Evolutionary conservation across 2,113 vertebrate species (phyloP).

Genomic region (Aegotheles bennettii): DNA sequence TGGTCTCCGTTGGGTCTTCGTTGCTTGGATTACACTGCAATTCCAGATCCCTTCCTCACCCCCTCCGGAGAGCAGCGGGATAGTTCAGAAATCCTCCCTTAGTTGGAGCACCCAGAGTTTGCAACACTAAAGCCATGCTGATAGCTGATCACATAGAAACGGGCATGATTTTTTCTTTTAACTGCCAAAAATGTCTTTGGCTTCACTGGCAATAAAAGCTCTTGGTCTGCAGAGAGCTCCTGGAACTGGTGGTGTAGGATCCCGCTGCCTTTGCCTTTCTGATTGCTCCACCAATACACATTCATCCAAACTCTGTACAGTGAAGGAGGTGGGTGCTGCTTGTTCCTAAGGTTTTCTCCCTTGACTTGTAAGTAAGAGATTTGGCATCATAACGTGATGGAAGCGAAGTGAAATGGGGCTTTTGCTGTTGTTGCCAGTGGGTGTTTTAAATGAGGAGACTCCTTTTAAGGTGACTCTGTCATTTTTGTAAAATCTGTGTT

Average conservation of each 20-base stretch:
- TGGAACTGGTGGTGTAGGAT: background rate
- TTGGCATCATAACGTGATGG: rapidly evolving
- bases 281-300: rapidly evolving
- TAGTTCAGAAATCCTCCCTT: background rate
- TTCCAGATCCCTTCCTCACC: background rate
- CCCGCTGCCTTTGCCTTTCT: background rate
- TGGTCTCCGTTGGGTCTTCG: background rate
- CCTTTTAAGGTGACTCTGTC: background rate
- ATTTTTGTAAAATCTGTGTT: background rate
- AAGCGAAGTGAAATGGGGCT: background rate
- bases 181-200: background rate
- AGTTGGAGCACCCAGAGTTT: background rate
- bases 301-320: background rate
- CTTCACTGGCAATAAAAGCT: slow-evolving; percentile 29
- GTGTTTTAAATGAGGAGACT: background rate
- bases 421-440: background rate
- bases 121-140: slow-evolving; percentile 8
- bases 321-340: background rate
- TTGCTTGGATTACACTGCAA: background rate
- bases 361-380: background rate
- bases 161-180: background rate
- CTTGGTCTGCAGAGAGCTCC: background rate
- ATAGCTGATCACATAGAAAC: background rate
- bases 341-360: background rate
- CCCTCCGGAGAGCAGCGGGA: background rate